phyloP scores from a whole-genome alignment of 2,113 vertebrate species.

The Coryphaenoides rupestris region DNA sequence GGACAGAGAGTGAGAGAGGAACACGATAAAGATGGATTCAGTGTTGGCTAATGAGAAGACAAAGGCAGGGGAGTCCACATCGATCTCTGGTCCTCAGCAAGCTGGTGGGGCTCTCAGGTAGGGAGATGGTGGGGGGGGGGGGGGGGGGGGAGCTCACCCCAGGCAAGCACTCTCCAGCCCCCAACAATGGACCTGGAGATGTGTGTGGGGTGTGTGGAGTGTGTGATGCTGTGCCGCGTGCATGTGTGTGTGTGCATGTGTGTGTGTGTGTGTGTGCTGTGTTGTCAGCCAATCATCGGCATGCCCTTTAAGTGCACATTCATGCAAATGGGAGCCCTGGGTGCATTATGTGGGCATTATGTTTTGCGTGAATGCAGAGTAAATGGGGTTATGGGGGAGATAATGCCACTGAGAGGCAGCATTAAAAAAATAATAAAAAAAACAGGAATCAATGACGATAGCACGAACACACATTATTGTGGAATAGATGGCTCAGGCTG shows the following conservation, averaged over 20 bases:
- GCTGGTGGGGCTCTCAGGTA: slow-evolving; percentile 41
- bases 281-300: too few relatives aligned
- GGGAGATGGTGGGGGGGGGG: slow-evolving; percentile 19
- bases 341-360: too few relatives aligned
- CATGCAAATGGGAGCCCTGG: too few relatives aligned
- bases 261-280: slow-evolving; percentile 2
- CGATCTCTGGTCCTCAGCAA: slow-evolving; percentile 58
- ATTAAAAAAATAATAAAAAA: too few relatives aligned
- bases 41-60: slow-evolving; percentile 66
- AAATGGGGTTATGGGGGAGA: too few relatives aligned
- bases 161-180: slow-evolving; percentile 32
- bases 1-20: slow-evolving; percentile 60
- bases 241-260: slow-evolving; percentile 10
- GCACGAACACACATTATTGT: slow-evolving; percentile 17
- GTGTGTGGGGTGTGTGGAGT: background rate
- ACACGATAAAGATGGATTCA: slow-evolving; percentile 68
- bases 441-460: too few relatives aligned
- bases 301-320: too few relatives aligned
- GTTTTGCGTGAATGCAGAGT: too few relatives aligned
- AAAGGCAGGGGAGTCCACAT: slow-evolving; percentile 63
- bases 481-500: slow-evolving; percentile 23
- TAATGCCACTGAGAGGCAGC: too few relatives aligned
- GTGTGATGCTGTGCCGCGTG: too few relatives aligned
- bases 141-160: slow-evolving; percentile 43
- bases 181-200: slow-evolving; percentile 11